Evolutionary conservation across 2,113 vertebrate genomes (phyloP), one percentile per base, ranked within the genome.

Genomic region (Sylvilagus bachmani): DNA sequence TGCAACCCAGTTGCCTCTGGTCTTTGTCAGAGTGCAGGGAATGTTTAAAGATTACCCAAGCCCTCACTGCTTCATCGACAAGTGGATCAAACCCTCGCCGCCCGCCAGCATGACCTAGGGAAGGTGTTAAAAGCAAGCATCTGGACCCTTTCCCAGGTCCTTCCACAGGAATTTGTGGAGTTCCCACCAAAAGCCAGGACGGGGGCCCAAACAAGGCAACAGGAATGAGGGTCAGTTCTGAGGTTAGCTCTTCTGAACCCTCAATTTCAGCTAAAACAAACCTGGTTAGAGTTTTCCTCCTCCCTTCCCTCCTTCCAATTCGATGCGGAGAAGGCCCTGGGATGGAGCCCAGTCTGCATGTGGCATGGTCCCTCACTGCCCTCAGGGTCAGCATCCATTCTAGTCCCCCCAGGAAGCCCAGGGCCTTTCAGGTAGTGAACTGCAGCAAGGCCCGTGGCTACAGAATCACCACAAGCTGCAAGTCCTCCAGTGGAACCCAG

Each of bases 181-280:
- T 53, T 79, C 71, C 77, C 49, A 58, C 67, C 62, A 44, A 89
- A 84, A 85, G 49, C 25, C 70, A 83, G 22, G 66, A 33, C 10
- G 70, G 22, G 9, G n/a, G 75, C 94, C 9, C 53, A 89, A 86
- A 93, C 69, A 82, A 91, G 66, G 67, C 77, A 85, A 67, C 74
- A 78, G 21, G 38, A 71, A 77, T 75, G 89, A 81, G 62, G 24
- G 73, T 64, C 8, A 21, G 49, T 74, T 31, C 66, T 89, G 31
- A 70, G 13, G 51, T 27, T 73, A 86, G 36, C 69, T 79, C 10
- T 85, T 80, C 25, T 74, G 44, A 58, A 64, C 25, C 8, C 27
- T 83, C 36, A 16, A 21, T 44, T 62, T 80, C 75, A 75, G 53
- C 29, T 67, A 16, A 71, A 92, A 96, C 49, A 78, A 79, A 77